Conservation (phyloP, 1,140 invertebrate species). For the Eurosta solidaginis region DNA sequence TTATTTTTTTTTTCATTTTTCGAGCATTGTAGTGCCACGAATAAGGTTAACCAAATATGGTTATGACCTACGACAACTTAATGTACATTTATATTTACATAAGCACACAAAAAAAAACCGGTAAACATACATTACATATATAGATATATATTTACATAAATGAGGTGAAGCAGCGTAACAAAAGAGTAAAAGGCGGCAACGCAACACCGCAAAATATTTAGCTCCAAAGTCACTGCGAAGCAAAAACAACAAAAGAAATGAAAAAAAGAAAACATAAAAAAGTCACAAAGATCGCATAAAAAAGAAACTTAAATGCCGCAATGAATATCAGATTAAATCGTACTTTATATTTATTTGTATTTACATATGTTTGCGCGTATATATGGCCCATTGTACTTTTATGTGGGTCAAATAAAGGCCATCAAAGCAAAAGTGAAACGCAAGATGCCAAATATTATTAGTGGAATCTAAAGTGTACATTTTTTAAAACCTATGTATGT, state of each 20-base stretch:
- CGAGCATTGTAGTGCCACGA: background rate
- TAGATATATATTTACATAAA: background rate
- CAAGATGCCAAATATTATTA: constrained; percentile 1
- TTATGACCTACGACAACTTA: constrained; percentile 14
- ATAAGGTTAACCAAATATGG: constrained; percentile 22
- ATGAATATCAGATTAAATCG: background rate
- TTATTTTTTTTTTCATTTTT: no score
- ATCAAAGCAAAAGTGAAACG: background rate
- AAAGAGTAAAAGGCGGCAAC: background rate
- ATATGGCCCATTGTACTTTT: no score
- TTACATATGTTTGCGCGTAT: no score
- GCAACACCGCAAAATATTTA: background rate
- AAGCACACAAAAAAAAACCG: background rate
- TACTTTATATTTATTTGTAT: background rate
- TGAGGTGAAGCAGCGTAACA: background rate
- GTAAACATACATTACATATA: background rate
- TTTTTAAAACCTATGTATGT: no score
- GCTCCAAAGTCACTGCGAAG: background rate
- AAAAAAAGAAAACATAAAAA: background rate
- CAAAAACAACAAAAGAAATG: background rate
- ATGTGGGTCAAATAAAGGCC: constrained; percentile 12
- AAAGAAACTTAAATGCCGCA: constrained; percentile 13
- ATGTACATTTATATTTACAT: constrained; percentile 8
- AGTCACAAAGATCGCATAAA: background rate
- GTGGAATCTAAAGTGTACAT: background rate